phyloP scores from a whole-genome alignment of 1,140 invertebrate genomes.

The Steinernema khuongi region DNA sequence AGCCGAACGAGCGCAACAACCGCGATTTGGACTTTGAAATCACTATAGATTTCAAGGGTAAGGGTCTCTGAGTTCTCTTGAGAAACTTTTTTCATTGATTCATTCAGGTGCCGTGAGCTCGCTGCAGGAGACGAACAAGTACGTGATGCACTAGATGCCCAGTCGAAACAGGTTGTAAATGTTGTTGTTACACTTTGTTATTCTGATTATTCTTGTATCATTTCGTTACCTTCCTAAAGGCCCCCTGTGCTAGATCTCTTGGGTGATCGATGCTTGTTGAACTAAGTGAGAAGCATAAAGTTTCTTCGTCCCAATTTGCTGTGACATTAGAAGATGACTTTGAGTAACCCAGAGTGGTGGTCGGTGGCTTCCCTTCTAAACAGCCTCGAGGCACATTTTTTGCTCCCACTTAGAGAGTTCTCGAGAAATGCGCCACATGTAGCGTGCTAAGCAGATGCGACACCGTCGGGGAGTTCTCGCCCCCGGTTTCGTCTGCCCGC shows the following conservation, averaged over 20 bases:
- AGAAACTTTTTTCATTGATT: slow-evolving; percentile 25
- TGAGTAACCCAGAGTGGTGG: no score
- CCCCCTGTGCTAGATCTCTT: not conserved
- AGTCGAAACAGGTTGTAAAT: slow-evolving; percentile 2
- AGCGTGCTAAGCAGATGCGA: no score
- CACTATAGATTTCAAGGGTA: slow-evolving; percentile 76
- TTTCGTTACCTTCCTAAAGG: not conserved
- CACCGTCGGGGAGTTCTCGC: no score
- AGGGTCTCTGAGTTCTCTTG: not conserved
- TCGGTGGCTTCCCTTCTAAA: no score
- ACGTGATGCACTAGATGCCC: slow-evolving; percentile 85
- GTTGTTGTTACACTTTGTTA: slow-evolving; percentile 15
- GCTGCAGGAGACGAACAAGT: slow-evolving; percentile 80
- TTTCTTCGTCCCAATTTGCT: not conserved
- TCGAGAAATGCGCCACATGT: no score
- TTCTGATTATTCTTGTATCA: not conserved
- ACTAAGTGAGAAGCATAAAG: not conserved
- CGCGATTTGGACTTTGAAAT: slow-evolving; percentile 93
- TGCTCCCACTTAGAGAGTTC: no score
- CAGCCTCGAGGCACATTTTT: no score
- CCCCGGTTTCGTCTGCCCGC: no score
- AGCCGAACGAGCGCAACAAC: slow-evolving; percentile 83
- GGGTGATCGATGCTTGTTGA: slow-evolving; percentile 1
- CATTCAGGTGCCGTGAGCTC: slow-evolving; percentile 76
- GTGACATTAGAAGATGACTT: not conserved